Evolutionary conservation across 2,888 invertebrate genomes (phyloP), one percentile per base, ranked within the genome.

Genomic region (Nomada ruficornis): DNA sequence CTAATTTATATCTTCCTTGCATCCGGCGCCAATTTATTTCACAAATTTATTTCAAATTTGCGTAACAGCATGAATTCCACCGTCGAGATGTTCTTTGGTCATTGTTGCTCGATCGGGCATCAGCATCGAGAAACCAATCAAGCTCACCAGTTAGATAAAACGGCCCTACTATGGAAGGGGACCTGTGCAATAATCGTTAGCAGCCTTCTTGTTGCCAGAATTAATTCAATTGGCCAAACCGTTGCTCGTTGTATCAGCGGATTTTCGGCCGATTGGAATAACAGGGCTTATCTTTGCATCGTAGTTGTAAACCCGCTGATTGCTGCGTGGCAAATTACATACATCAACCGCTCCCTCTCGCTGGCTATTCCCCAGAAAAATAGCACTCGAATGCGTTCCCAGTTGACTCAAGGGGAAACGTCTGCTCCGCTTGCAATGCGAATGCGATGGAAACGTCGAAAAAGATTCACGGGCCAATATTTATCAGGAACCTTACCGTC

Each of bases 141-240:
- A 64, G 69, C 77, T 59, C 52, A 29, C 69, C 69, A 23, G 59
- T 13, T 57, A 62, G 62, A 80, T 65, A 80, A 80, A 80, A 80
- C 54, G 80, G 23, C 59, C 11, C 4, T 13, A 10, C 42, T 18
- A 44, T 57, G 29, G 63, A 18, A n/a, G 18, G 47, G 36, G 52
- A 47, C 20, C 20, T 36, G 60, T 47, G 83, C 82, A 86, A 89
- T 89, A 89, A 89, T 90, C 85, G 88, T 89, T 90, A 90, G 89
- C 80, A 78, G 80, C 83, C 86, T 90, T 90, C 89, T 87, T 86
- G 89, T 88, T 86, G 80, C 72, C 67, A 72, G 90, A 89, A 89
- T 89, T 88, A 89, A 89, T 89, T 90, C 89, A 85, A 90, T 89
- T 88, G 86, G 69, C 77, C 72, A 68, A 54, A 50, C 55, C 63